A percentile compares a stretch with the other conserved stretches of the same genome.
phyloP scores from a whole-genome alignment of 2,113 vertebrate genomes.

The Elgaria multicarinata region DNA sequence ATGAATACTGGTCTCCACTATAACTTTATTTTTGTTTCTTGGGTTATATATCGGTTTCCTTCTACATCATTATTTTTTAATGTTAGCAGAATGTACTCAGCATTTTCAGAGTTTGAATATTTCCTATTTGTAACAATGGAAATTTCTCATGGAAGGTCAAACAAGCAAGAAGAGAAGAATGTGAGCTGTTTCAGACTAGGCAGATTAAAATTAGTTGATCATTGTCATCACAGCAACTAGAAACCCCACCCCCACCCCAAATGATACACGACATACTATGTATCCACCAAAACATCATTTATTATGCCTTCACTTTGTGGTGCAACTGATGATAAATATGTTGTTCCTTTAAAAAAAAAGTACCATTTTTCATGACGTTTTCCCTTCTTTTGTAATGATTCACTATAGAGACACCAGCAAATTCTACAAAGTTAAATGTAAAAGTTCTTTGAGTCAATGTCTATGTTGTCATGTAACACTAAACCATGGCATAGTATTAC shows the following conservation, averaged over 20 bases:
- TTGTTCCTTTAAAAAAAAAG: constrained; percentile 2
- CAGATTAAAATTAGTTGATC: neutral
- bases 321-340: constrained; percentile 1
- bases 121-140: neutral
- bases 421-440: neutral
- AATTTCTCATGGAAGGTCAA: neutral
- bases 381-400: constrained; percentile 15
- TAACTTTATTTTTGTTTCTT: neutral
- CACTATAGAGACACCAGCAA: neutral
- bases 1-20: neutral
- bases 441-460: neutral
- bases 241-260: constrained; percentile 2
- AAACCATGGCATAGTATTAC: neutral
- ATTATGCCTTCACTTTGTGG: neutral
- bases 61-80: neutral
- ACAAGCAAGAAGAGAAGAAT: neutral
- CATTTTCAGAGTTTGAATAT: neutral
- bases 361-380: neutral
- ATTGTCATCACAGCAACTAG: neutral
- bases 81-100: neutral
- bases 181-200: neutral
- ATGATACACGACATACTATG: neutral
- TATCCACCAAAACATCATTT: neutral
- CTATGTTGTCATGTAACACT: neutral
- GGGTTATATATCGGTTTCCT: neutral